These are phyloP conservation scores for Macrocentrus cingulum DNA, from an alignment of 1,140 invertebrate genomes.

Conservation along the genomic window DNA sequence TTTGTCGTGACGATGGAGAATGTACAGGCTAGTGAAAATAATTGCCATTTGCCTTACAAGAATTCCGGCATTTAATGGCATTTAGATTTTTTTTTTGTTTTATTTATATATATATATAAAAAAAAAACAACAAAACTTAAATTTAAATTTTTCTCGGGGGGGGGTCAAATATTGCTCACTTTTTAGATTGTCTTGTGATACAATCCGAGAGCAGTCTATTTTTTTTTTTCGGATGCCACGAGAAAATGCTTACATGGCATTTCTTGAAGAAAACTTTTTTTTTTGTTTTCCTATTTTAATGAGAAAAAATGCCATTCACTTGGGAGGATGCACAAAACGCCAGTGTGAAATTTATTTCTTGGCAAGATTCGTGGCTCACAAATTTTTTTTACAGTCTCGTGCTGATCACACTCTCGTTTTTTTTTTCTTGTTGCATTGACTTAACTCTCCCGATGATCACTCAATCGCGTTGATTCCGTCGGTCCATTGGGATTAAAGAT, in stretches of 20 bases:
- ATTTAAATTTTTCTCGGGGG: constrained; percentile 2
- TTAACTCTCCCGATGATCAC: constrained; percentile 55
- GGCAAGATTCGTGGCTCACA: constrained; percentile 1
- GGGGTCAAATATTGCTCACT: not conserved
- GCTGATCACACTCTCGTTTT: not conserved
- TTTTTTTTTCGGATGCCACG: not conserved
- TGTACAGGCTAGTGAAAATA: constrained; percentile 31
- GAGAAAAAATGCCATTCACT: not conserved
- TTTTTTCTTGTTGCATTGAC: constrained; percentile 11
- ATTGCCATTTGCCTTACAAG: constrained; percentile 22
- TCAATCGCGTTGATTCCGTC: constrained; percentile 46
- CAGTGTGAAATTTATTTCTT: not conserved
- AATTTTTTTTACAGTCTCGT: not conserved
- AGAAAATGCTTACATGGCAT: not conserved
- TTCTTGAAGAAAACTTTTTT: not conserved
- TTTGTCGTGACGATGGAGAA: constrained; percentile 38
- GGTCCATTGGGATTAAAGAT: constrained; percentile 46
- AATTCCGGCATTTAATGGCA: constrained; percentile 14
- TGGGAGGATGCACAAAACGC: not conserved
- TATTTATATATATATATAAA: constrained; percentile 11
- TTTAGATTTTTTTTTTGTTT: no score
- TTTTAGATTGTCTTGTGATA: constrained; percentile 12
- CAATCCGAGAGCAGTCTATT: constrained; percentile 7
- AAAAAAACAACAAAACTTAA: not conserved
- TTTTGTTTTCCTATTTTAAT: not conserved